Base-by-base conservation (phyloP, 1,140 invertebrate genomes). In the Atta colombica region DNA sequence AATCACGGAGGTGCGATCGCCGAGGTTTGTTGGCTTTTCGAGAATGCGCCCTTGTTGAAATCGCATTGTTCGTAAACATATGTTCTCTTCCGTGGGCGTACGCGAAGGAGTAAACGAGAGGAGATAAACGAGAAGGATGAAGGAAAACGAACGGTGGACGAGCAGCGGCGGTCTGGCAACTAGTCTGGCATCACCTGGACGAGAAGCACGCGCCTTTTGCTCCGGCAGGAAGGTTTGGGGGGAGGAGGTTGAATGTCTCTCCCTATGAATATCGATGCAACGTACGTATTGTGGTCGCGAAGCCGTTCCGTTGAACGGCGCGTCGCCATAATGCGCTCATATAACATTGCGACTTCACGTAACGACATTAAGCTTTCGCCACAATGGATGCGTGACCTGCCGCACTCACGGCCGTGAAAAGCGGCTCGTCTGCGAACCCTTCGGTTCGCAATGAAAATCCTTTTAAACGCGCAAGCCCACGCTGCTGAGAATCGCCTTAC, bases 101-200 rank as follows among this genome's bases (percentile, higher is more conserved):
- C 68, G 35, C 10, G 77, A 86, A 78, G 75, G 69, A 88, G 28
- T 12, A 14, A 84, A 51, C 71, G 65, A 87, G 77, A 86, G 63
- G 80, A 69, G 74, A 61, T 61, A 53, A 86, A 14, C 71, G 58
- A 55, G 60, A 61, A 60, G 35, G 55, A 39, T 58, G 63, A 87
- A 86, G 75, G 71, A 88, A 77, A 88, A 91, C 82, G 89, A 53
- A 80, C 72, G 77, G 45, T 72, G 77, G 60, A 78, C 66, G 87
- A 68, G 71, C 51, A 68, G 49, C 49, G 63, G 53, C 74, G 88
- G 68, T 61, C 68, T 49, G 75, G 88, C 90, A 84, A 39, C 55
- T 31, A 78, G 84, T 85, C 58, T 85, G 84, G 71, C 87, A 91
- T 91, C 92, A 93, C 92, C 92, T 93, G 92, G 92, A 92, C 90